These are phyloP conservation scores for Anabas testudineus DNA, from an alignment of 2,797 vertebrate species.

Conservation along the genomic window DNA sequence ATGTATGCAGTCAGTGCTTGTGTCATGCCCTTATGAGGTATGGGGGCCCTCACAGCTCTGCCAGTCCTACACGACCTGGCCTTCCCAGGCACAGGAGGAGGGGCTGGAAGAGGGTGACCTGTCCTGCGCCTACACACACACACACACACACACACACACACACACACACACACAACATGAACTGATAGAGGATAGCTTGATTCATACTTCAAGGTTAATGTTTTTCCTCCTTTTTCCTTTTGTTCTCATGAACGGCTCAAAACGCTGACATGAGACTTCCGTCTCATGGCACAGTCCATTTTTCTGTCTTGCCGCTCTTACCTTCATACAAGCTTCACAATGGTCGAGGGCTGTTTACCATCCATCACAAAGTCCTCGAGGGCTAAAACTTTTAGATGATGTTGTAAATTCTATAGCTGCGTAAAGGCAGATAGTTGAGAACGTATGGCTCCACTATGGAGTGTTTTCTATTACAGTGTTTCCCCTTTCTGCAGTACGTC, in stretches of 20 bases:
- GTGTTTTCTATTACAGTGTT: constrained; percentile 73
- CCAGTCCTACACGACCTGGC: constrained; percentile 70
- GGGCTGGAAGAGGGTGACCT: constrained; percentile 58
- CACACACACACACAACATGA: constrained; percentile 24
- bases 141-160: constrained; percentile 30
- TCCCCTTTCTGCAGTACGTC: constrained; percentile 56
- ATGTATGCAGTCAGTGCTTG: constrained; percentile 79
- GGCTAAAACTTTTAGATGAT: constrained; percentile 60
- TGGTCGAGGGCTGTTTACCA: constrained; percentile 67
- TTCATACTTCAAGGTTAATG: constrained; percentile 28
- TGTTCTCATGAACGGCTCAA: constrained; percentile 60
- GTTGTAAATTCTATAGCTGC: constrained; percentile 38
- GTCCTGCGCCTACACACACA: constrained; percentile 49
- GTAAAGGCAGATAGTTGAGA: constrained; percentile 51
- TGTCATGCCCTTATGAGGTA: constrained; percentile 84
- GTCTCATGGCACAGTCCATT: constrained; percentile 66
- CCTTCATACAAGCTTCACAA: constrained; percentile 61
- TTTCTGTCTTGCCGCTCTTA: constrained; percentile 72
- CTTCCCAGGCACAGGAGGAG: constrained; percentile 62
- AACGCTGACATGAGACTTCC: constrained; percentile 76
- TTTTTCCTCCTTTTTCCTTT: constrained; percentile 42
- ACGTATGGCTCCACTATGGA: constrained; percentile 47
- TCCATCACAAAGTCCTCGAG: constrained; percentile 68
- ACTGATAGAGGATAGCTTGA: constrained; percentile 26
- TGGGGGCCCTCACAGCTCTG: constrained; percentile 72